A percentile compares a stretch with the other conserved stretches of the same genome.
phyloP scores from a whole-genome alignment of 1,140 invertebrate genomes.

The Pseudomyrmex pallidus region DNA sequence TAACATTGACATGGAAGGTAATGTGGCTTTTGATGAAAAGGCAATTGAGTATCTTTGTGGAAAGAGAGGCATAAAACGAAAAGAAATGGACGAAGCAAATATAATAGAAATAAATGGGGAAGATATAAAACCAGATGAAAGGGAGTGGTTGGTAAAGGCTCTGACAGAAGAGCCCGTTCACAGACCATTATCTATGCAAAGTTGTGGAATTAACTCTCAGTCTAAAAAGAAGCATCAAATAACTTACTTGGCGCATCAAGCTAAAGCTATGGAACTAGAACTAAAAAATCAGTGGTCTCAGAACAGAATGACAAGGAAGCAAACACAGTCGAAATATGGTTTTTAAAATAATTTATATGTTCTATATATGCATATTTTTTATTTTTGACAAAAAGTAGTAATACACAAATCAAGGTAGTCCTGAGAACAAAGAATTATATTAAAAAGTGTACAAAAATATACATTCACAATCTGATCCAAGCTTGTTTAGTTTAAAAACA shows the following conservation, averaged over 20 bases:
- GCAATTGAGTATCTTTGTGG: constrained; percentile 83
- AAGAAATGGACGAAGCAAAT: constrained; percentile 85
- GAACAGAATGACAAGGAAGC: constrained; percentile 92
- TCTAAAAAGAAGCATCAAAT: constrained; percentile 95
- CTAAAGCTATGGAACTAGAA: constrained; percentile 96
- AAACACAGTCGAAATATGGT: constrained; percentile 95
- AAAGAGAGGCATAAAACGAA: constrained; percentile 84
- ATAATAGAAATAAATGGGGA: constrained; percentile 94
- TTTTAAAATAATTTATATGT: constrained; percentile 86
- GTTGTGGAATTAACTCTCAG: constrained; percentile 78
- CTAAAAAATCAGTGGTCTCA: constrained; percentile 97
- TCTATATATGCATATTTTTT: constrained; percentile 8
- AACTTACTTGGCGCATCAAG: constrained; percentile 97
- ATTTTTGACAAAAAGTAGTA: constrained; percentile 46
- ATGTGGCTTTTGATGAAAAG: constrained; percentile 83
- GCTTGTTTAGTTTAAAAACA: constrained; percentile 51
- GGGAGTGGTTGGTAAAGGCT: constrained; percentile 93
- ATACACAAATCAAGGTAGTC: not conserved
- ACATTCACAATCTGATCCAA: constrained; percentile 32
- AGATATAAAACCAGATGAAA: constrained; percentile 91
- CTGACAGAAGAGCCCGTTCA: constrained; percentile 90
- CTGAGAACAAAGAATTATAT: not conserved
- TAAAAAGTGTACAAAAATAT: not conserved
- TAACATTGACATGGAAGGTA: constrained; percentile 80
- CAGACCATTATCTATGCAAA: constrained; percentile 81